Percentiles rank a stretch among this genome's conserved stretches.
Conservation (phyloP, 2,113 vertebrate species). For the Caracal caracal region DNA sequence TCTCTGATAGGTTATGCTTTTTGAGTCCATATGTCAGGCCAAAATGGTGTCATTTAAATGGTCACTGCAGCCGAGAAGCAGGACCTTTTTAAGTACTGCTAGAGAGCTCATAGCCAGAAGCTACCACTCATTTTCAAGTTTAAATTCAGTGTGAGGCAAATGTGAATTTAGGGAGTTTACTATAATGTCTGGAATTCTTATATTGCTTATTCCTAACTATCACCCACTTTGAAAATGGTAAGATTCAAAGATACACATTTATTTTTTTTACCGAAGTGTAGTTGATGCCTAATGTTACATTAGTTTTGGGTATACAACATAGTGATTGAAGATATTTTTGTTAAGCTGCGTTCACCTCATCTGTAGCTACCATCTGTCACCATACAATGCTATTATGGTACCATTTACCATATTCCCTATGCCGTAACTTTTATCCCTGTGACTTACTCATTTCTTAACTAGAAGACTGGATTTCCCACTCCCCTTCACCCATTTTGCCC, state of each 20-base stretch:
- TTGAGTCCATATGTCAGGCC: neutral
- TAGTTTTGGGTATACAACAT: neutral
- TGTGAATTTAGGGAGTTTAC: neutral
- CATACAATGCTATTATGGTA: neutral
- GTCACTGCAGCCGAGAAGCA: neutral
- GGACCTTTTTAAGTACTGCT: neutral
- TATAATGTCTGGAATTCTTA: neutral
- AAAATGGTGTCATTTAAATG: neutral
- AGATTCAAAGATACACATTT: neutral
- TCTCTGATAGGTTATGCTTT: neutral
- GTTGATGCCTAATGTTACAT: neutral
- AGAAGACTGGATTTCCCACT: neutral
- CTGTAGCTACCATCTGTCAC: neutral
- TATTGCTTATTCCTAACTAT: neutral
- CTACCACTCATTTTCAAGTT: neutral
- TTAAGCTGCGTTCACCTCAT: neutral
- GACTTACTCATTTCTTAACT: neutral
- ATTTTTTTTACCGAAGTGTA: neutral
- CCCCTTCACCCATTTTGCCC: neutral
- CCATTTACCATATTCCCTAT: neutral
- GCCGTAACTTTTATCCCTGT: neutral
- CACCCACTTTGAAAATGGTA: neutral
- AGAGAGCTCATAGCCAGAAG: neutral
- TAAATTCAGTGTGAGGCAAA: neutral
- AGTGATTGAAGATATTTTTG: neutral